Conservation (phyloP, 1,140 invertebrate genomes). For the Drosophila oshimai region DNA sequence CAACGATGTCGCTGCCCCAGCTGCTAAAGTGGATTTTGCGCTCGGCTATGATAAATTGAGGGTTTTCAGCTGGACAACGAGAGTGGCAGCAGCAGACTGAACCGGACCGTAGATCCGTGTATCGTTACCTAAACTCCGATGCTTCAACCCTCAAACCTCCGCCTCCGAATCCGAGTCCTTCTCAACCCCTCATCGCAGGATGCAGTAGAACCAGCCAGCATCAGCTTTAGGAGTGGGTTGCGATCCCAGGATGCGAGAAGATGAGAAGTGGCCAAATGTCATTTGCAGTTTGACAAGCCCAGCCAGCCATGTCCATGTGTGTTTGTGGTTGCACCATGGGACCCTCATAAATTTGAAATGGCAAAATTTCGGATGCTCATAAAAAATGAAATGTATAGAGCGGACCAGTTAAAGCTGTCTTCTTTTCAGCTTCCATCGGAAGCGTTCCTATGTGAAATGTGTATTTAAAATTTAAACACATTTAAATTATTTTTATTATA, state of each 20-base stretch:
- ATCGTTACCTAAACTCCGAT: constrained; percentile 44
- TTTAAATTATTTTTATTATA: neutral
- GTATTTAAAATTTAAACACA: no score
- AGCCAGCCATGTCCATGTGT: constrained; percentile 17
- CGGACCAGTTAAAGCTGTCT: constrained; percentile 1
- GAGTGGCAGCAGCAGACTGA: constrained; percentile 6
- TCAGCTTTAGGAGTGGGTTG: constrained; percentile 18
- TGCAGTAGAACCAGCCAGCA: no score
- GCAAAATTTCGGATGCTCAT: constrained; percentile 21
- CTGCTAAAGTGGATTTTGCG: constrained; percentile 72
- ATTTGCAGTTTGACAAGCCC: constrained; percentile 68
- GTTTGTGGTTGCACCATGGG: constrained; percentile 26
- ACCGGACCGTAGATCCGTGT: constrained; percentile 22
- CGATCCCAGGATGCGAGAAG: constrained; percentile 22
- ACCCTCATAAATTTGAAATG: constrained; percentile 31
- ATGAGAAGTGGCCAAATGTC: constrained; percentile 78
- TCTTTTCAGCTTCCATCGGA: neutral
- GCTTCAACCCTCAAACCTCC: constrained; percentile 23
- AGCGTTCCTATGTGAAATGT: neutral
- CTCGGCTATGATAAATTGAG: constrained; percentile 78
- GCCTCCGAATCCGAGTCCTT: neutral
- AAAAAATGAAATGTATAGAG: constrained; percentile 21
- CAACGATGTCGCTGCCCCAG: constrained; percentile 55
- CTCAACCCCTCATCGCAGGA: constrained; percentile 1
- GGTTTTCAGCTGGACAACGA: constrained; percentile 43